phyloP scores from a whole-genome alignment of 2,797 vertebrate genomes.

The Alauda arvensis region DNA sequence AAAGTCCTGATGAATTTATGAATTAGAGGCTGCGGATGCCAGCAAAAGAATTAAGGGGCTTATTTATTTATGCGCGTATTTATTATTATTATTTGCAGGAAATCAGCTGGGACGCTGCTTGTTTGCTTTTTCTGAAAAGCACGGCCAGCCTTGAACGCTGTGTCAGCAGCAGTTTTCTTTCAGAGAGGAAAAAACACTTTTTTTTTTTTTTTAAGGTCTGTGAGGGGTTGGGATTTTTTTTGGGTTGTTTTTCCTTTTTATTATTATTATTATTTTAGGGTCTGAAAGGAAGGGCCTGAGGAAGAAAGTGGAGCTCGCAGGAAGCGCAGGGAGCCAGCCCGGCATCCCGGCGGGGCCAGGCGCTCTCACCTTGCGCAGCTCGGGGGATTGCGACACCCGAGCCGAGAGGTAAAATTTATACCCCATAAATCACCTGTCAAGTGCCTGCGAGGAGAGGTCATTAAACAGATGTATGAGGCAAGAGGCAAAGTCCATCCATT shows the following conservation, averaged over 20 bases:
- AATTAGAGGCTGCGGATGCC: constrained; percentile 53
- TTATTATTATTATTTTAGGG: neutral
- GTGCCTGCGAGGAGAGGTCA: constrained; percentile 54
- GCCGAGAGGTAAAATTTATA: constrained; percentile 37
- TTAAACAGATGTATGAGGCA: constrained; percentile 63
- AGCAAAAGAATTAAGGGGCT: constrained; percentile 36
- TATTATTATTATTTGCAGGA: constrained; percentile 24
- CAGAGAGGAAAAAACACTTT: constrained; percentile 48
- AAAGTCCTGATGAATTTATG: constrained; percentile 71
- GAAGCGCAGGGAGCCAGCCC: neutral
- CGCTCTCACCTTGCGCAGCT: constrained; percentile 31
- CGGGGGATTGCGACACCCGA: neutral
- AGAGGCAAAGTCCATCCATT: constrained; percentile 60
- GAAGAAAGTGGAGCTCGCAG: neutral
- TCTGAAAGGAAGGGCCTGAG: constrained; percentile 13
- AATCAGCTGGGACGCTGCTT: constrained; percentile 39
- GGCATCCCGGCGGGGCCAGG: neutral
- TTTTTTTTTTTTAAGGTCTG: neutral
- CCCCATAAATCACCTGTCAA: constrained; percentile 42
- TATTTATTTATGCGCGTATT: neutral
- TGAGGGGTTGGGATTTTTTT: neutral
- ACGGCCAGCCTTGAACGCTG: constrained; percentile 30
- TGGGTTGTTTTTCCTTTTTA: too few species aligned
- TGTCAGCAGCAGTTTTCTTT: constrained; percentile 36
- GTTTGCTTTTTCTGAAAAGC: constrained; percentile 11